Conservation (phyloP, 2,113 vertebrate species). For the Murina feae region DNA sequence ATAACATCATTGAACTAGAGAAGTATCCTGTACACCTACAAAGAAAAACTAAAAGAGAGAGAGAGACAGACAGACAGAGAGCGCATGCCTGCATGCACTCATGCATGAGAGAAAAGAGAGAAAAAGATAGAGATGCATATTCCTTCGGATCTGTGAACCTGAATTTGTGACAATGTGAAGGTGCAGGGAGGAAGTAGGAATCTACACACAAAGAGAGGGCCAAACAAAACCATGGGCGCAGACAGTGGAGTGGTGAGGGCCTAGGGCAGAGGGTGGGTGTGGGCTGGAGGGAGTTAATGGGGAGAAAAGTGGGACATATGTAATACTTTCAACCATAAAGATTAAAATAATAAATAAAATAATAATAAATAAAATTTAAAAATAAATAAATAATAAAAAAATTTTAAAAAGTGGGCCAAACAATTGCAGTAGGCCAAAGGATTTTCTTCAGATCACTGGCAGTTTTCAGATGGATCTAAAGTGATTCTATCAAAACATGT, state of each 20-base stretch:
- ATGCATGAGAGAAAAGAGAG: neutral
- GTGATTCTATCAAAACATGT: slow-evolving; percentile 7
- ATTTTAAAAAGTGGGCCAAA: too few species aligned
- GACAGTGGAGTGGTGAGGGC: too few species aligned
- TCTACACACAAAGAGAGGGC: neutral
- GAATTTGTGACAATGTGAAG: neutral
- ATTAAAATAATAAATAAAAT: too few species aligned
- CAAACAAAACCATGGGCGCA: neutral
- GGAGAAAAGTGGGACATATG: too few species aligned
- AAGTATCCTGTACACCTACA: neutral
- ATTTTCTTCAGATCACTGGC: neutral
- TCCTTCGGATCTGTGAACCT: neutral
- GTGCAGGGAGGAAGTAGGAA: neutral
- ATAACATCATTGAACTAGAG: neutral
- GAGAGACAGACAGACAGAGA: neutral
- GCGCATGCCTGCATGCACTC: rapidly evolving
- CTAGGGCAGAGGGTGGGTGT: too few species aligned
- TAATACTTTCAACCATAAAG: too few species aligned
- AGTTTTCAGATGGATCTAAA: neutral
- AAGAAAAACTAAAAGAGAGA: neutral
- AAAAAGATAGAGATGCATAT: neutral
- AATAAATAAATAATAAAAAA: too few species aligned
- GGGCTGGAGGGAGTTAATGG: too few species aligned
- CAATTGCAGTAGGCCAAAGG: neutral
- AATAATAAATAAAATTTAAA: too few species aligned